Base-by-base conservation (phyloP, 2,888 invertebrate genomes). In the Mythimna vitellina region DNA sequence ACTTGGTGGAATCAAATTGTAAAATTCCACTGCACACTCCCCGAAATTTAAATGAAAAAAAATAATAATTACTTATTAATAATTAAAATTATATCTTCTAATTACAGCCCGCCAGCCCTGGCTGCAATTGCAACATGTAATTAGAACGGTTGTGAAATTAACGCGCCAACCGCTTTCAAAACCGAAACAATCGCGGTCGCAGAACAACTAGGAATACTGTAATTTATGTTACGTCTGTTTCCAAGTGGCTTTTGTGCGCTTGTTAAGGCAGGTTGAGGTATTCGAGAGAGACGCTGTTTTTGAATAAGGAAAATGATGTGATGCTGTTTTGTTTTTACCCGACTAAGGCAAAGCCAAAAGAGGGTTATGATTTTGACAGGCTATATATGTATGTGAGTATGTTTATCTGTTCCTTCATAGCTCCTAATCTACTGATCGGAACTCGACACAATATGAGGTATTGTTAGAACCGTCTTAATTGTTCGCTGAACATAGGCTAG, bases 81-180 rank as follows among this genome's bases (percentile, higher is more conserved):
- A 64, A 57, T 35, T 57, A 38, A 56, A 65, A 51, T n/a, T 29
- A 42, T 29, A 53, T 54, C 8, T 54, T 61, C 46, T 66, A 67
- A 70, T 65, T 70, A 61, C 17, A 17, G 9, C 10, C 3, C 2
- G 62, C 56, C 78, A 83, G 20, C 84, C 76, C 75, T 84, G 63
- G 68, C 65, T 65, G 75, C 71, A 68, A 74, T 73, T 76, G 73
- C 77, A 80, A 76, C 65, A 73, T 80, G 75, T 85, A 81, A 86
- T 86, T 86, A 86, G 83, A 79, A 85, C 38, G 67, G 65, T 67
- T 73, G 78, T 76, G 65, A 82, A 86, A 86, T 86, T 79, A 86
- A 83, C 80, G 79, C 75, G 76, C 54, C 66, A 86, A 86, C 86
- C 86, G 79, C 85, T 78, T 80, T 86, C 76, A 83, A 83, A 85